Evolutionary conservation across 1,140 invertebrate genomes (phyloP).

Genomic region (Cherax destructor): DNA sequence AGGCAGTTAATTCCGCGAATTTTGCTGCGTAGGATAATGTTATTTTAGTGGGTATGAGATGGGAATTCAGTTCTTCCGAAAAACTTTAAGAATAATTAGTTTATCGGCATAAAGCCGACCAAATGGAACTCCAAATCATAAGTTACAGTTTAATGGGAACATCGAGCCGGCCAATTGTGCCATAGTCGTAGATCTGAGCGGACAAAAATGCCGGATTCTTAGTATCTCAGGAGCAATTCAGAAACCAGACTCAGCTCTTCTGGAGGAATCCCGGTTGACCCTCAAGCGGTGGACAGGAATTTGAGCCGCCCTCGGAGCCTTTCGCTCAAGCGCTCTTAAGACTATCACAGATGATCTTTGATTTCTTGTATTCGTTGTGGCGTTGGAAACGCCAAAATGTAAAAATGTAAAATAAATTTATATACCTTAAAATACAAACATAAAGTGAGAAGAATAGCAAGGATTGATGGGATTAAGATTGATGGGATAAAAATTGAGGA

Average conservation of each 20-base stretch:
- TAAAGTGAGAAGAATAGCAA: no score
- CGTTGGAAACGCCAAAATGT: no score
- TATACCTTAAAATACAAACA: no score
- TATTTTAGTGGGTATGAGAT: conserved; percentile 1
- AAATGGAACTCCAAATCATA: conserved; percentile 49
- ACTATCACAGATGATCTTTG: not conserved
- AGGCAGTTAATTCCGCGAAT: not conserved
- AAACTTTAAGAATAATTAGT: conserved; percentile 38
- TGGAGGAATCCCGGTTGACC: conserved; percentile 6
- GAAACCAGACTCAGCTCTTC: conserved; percentile 48
- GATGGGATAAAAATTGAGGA: no score
- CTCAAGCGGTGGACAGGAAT: conserved; percentile 33
- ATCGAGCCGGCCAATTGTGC: conserved; percentile 52
- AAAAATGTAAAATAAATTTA: no score
- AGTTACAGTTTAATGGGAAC: conserved; percentile 41
- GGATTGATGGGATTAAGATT: no score
- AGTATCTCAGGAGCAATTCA: conserved; percentile 33
- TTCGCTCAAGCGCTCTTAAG: not conserved
- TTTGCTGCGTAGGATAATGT: not conserved
- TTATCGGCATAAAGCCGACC: conserved; percentile 40
- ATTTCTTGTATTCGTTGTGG: no score
- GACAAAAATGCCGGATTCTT: conserved; percentile 42
- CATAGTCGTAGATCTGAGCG: conserved; percentile 52
- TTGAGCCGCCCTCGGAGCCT: conserved; percentile 10
- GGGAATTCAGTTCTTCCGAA: not conserved